Evolutionary conservation across 2,888 invertebrate species (phyloP).

Genomic region (Sesia bembeciformis): DNA sequence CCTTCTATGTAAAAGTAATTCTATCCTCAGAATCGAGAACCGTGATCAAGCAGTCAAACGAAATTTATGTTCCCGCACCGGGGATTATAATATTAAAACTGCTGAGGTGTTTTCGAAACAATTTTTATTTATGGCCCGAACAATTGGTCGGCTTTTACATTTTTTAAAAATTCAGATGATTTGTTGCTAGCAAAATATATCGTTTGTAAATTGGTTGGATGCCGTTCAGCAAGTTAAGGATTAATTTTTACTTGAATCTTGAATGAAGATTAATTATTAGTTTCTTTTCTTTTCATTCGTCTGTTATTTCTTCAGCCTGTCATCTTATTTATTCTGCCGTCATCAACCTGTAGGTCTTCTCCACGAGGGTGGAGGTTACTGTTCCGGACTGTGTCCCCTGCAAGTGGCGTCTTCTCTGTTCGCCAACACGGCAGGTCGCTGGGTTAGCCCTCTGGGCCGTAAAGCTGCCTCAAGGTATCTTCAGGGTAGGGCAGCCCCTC

Average conservation of each 20-base stretch:
- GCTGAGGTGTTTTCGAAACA: slow-evolving; percentile 56
- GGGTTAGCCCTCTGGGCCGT: too few species aligned
- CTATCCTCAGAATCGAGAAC: slow-evolving; percentile 17
- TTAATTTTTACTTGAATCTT: slow-evolving; percentile 3
- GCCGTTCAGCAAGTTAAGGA: slow-evolving; percentile 14
- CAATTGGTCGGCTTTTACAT: slow-evolving; percentile 38
- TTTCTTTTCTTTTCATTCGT: neutral
- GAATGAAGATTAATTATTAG: neutral
- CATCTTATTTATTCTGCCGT: slow-evolving; percentile 7
- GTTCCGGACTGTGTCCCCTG: too few species aligned
- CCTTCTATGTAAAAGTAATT: neutral
- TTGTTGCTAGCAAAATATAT: slow-evolving; percentile 40
- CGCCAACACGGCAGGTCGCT: too few species aligned
- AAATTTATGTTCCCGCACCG: slow-evolving; percentile 45
- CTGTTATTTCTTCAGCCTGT: slow-evolving; percentile 6
- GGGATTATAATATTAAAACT: slow-evolving; percentile 64
- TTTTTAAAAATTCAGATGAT: slow-evolving; percentile 38
- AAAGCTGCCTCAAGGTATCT: too few species aligned
- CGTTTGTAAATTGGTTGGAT: slow-evolving; percentile 22
- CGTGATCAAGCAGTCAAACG: slow-evolving; percentile 43
- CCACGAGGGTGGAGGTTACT: too few species aligned
- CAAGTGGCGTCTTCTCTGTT: too few species aligned
- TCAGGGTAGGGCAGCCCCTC: too few species aligned
- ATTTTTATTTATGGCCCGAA: slow-evolving; percentile 55
- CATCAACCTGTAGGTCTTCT: too few species aligned